phyloP scores from a whole-genome alignment of 2,888 invertebrate genomes.

The Rhagonycha lutea region DNA sequence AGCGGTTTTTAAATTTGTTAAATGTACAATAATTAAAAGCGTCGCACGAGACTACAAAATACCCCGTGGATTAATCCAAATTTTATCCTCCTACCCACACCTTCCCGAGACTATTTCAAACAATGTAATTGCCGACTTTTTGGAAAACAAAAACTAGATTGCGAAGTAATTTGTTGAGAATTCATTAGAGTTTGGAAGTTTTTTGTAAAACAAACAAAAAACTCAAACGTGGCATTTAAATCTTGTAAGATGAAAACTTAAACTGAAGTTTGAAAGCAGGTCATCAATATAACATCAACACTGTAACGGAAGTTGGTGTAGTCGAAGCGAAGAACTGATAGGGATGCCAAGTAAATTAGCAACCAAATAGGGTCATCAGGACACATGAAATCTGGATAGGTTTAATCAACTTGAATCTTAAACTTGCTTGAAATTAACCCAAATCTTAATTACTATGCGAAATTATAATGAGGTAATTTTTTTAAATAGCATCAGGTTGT shows the following conservation, averaged over 20 bases:
- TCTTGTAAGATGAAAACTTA: not conserved
- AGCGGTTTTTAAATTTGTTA: too few relatives aligned
- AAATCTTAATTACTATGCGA: not conserved
- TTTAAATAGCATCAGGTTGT: too few relatives aligned
- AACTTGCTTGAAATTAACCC: not conserved
- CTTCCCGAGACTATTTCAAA: not conserved
- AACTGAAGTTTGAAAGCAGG: slow-evolving; percentile 6
- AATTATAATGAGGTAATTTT: not conserved
- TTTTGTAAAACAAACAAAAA: not conserved
- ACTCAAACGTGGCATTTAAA: slow-evolving; percentile 9
- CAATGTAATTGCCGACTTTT: not conserved
- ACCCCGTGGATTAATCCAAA: not conserved
- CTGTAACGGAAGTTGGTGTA: slow-evolving; percentile 1
- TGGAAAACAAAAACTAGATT: not conserved
- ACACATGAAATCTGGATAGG: slow-evolving; percentile 9
- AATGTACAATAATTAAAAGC: too few relatives aligned
- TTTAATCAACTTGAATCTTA: slow-evolving; percentile 7
- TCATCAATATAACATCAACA: slow-evolving; percentile 15
- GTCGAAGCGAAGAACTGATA: slow-evolving; percentile 4
- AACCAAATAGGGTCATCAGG: slow-evolving; percentile 12
- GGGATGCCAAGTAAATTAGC: slow-evolving; percentile 4
- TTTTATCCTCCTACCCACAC: not conserved
- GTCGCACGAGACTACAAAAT: not conserved
- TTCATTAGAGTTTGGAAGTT: not conserved
- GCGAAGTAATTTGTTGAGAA: not conserved